These are phyloP conservation scores for Maccullochella peelii DNA, from an alignment of 2,113 vertebrate genomes.

Conservation along the genomic window DNA sequence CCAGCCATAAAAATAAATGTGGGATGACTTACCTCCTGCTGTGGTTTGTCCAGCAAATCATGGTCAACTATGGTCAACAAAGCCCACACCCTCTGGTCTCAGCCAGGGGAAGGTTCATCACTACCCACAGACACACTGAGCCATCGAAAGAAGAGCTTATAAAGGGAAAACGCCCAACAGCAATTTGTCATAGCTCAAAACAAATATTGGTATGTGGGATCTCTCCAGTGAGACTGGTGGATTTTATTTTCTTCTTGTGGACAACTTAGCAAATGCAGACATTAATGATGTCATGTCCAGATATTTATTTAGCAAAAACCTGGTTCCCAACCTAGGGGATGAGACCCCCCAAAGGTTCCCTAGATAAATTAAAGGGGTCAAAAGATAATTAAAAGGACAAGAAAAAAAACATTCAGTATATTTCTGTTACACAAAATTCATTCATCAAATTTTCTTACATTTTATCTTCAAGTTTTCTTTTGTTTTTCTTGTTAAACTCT, in stretches of 20 bases:
- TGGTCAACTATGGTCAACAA: constrained; percentile 34
- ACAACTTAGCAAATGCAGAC: not conserved
- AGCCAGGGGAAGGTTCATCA: constrained; percentile 29
- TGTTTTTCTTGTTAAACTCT: constrained; percentile 1
- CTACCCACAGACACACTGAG: constrained; percentile 42
- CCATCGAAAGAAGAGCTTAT: constrained; percentile 8
- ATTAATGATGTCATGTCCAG: not conserved
- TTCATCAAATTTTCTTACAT: too few species aligned
- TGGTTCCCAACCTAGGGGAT: not conserved
- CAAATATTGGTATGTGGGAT: constrained; percentile 9
- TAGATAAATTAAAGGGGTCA: not conserved
- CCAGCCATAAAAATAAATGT: constrained; percentile 60
- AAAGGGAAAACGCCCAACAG: constrained; percentile 32
- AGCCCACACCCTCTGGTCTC: constrained; percentile 56
- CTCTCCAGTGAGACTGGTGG: not conserved
- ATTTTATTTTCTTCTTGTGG: not conserved
- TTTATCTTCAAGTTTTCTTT: not conserved
- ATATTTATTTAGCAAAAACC: not conserved
- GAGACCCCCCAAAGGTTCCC: not conserved
- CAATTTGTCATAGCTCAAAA: not conserved
- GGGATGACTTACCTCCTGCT: constrained; percentile 54
- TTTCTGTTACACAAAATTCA: not conserved
- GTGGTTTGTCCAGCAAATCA: constrained; percentile 52
- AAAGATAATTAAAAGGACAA: not conserved
- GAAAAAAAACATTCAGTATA: not conserved